phyloP scores from a whole-genome alignment of 2,797 vertebrate species.

The Paguma larvata region DNA sequence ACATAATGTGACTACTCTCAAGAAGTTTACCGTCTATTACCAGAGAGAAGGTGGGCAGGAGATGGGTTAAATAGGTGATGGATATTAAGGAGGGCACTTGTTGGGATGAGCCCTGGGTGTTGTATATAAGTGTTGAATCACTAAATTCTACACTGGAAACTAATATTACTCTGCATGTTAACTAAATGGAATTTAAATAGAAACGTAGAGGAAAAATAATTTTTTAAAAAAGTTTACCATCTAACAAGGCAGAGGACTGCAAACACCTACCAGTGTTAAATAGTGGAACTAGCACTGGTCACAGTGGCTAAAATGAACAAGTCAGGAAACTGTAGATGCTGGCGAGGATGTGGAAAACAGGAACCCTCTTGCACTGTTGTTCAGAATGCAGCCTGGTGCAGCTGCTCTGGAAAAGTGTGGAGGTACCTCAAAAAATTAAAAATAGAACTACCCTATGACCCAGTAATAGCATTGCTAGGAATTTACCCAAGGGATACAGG shows the following conservation, averaged over 20 bases:
- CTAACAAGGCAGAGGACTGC: not conserved
- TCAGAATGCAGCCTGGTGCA: too few species aligned
- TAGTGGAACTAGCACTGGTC: not conserved
- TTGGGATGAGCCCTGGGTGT: not conserved
- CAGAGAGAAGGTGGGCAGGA: not conserved
- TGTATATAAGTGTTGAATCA: not conserved
- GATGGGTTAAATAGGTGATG: not conserved
- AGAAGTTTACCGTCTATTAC: conserved; percentile 4
- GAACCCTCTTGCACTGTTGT: too few species aligned
- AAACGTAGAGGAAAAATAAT: not conserved
- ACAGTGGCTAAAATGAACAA: too few species aligned
- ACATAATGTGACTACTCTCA: not conserved
- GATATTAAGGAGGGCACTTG: not conserved
- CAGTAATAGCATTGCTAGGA: too few species aligned
- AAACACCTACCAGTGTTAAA: conserved; percentile 31
- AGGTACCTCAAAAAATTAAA: too few species aligned
- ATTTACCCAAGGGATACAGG: too few species aligned
- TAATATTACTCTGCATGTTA: not conserved
- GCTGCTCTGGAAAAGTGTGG: too few species aligned
- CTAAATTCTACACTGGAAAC: not conserved
- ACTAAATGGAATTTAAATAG: not conserved
- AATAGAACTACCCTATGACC: too few species aligned
- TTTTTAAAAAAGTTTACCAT: not conserved
- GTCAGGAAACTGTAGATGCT: too few species aligned
- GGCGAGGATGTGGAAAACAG: too few species aligned